Evolutionary conservation across 2,888 invertebrate species (phyloP), one percentile per base, ranked within the genome.

Genomic region (Lepas anatifera): DNA sequence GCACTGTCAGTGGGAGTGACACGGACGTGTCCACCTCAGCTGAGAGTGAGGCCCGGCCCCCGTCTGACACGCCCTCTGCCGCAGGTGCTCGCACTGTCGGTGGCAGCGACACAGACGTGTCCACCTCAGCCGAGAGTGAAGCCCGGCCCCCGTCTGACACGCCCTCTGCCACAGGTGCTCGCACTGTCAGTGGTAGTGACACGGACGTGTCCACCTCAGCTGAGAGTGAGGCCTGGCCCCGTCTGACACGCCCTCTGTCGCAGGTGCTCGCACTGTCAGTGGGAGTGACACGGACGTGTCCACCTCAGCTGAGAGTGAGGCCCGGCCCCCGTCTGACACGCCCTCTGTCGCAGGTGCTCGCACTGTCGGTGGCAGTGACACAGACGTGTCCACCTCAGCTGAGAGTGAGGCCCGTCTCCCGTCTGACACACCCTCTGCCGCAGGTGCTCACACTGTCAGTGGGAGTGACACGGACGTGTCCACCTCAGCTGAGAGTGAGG

Each of bases 241-340:
- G n/a, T n/a, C n/a, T n/a, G n/a, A n/a, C n/a, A n/a, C n/a, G n/a
- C 27, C 18, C 52, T 41, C 41, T 10, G 41, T 18, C 16, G 10
- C 58, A 58, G 58, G 58, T 18, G 58, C 29, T 8, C 58, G 58
- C 22, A 39, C 66, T 6, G 39, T 90, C 75, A 90, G 92, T 75
- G 92, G 92, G 48, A 92, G 92, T 78, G 93, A 93, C 81, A 90
- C 92, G 8, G 92, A 93, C 83, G 88, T 92, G 71, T 92, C 92
- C 22, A 92, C 92, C 6, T 93, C 92, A 25, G 92, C 89, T 75
- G 93, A 94, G 81, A 94, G n/a, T n/a, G n/a, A n/a, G n/a, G n/a
- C n/a, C n/a, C n/a, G n/a, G n/a, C n/a, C n/a, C n/a, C n/a, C n/a
- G n/a, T n/a, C n/a, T n/a, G n/a, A n/a, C n/a, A n/a, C n/a, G n/a